Evolutionary conservation across 2,888 invertebrate species (phyloP).

Genomic region (Dryomyza anilis): DNA sequence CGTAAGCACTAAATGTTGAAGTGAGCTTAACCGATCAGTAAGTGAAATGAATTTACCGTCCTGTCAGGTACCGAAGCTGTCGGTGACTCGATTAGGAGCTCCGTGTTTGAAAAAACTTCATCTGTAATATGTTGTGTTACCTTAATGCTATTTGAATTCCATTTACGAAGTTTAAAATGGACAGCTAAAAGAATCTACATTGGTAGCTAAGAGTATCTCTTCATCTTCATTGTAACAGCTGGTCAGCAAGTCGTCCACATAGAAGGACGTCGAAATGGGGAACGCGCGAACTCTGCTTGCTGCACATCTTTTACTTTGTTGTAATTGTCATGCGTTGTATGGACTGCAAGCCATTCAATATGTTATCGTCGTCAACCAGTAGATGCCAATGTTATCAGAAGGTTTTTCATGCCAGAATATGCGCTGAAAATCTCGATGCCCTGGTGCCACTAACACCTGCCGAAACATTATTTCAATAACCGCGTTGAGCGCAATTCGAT

Average conservation of each 20-base stretch:
- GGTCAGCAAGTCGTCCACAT: not conserved
- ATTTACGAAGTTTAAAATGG: not conserved
- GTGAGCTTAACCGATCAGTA: too few species aligned
- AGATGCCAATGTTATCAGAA: not conserved
- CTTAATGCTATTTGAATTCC: not conserved
- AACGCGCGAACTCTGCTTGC: not conserved
- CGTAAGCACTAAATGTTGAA: too few species aligned
- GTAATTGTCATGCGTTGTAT: not conserved
- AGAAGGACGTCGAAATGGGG: not conserved
- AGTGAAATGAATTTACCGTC: too few species aligned
- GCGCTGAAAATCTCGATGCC: constrained; percentile 5
- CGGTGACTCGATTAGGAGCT: not conserved
- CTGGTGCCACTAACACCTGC: not conserved
- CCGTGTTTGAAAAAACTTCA: not conserved
- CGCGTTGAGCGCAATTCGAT: not conserved
- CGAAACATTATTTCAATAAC: constrained; percentile 29
- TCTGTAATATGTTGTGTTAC: not conserved
- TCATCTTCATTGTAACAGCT: not conserved
- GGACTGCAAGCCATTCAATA: not conserved
- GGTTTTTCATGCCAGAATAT: constrained; percentile 1
- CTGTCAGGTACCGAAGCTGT: not conserved
- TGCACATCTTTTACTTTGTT: not conserved
- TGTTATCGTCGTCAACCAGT: not conserved
- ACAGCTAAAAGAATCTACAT: not conserved
- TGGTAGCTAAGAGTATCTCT: not conserved